phyloP scores from a whole-genome alignment of 2,797 vertebrate genomes.

The Mareca penelope region DNA sequence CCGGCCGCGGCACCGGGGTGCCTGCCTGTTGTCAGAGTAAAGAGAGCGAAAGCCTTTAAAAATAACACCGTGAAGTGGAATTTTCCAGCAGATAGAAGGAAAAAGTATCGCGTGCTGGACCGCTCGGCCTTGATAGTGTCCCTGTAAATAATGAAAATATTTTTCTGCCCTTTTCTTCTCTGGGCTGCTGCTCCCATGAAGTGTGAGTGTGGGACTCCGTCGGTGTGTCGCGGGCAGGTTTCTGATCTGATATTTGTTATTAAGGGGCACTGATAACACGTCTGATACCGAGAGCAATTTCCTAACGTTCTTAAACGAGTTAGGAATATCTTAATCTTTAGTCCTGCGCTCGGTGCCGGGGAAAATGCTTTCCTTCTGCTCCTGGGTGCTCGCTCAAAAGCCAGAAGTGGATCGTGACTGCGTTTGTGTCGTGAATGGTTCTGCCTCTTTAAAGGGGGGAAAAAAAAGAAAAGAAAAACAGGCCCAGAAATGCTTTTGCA shows the following conservation, averaged over 20 bases:
- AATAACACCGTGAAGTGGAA: neutral
- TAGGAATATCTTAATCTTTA: neutral
- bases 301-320: neutral
- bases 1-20: too few species aligned
- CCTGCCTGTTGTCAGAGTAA: conserved; percentile 9
- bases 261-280: neutral
- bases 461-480: neutral
- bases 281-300: neutral
- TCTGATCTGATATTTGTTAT: neutral
- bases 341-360: accelerated
- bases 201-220: neutral
- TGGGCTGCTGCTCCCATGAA: neutral
- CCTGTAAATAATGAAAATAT: neutral
- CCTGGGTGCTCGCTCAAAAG: neutral
- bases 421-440: neutral
- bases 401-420: accelerated
- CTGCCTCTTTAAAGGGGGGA: neutral
- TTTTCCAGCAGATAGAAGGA: conserved; percentile 22
- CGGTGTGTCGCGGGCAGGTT: neutral
- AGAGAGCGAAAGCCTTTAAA: conserved; percentile 21
- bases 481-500: neutral
- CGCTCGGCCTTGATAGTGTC: accelerated
- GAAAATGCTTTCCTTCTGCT: neutral
- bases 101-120: accelerated
- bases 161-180: neutral